Base-by-base conservation (phyloP, 1,140 invertebrate species). In the Drosophila quadrilineata region DNA sequence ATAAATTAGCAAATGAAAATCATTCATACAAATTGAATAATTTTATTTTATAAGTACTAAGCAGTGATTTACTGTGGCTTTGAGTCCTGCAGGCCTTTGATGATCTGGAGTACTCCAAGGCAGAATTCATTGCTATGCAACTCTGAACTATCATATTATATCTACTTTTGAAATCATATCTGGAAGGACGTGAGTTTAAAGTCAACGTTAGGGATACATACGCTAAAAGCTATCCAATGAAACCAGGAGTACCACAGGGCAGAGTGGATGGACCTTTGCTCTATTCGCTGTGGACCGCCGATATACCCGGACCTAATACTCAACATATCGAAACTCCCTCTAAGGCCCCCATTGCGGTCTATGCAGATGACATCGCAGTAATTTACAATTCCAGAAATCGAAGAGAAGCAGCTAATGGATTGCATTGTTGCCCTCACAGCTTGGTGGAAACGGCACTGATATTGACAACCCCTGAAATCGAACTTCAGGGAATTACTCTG, bases 291-390 rank as follows among this genome's bases (percentile, higher is more conserved):
- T 63, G 53, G 19, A 63, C 49, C 29, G 16, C 24, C 6, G 52
- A 64, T 49, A 28, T 54, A 40, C 50, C 60, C 26, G 36, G 17
- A 2, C 41, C 31, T 6, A 53, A 24, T 12, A 3, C 3, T 10
- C 19, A 45, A 26, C 29, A 60, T 24, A 43, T 50, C 28, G 46
- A 14, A 22, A 29, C 19, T 26, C 58, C 58, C 29, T 24, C 17
- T n/a, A 50, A 53, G 21, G 46, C 48, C 6, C 16, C 52, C 16
- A 19, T 50, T 41, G 28, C 36, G 5, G 52, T 48, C 1, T 62
- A 62, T 50, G 58, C 58, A 21, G 58, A 52, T 24, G 58, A 53
- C 12, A 26, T 40, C 9, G 35, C 49, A 16, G 8, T 58, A 1
- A 10, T 58, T 2, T 46, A 58, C 24, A 58, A 24, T 10, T 58